Percentiles rank a stretch among this genome's conserved stretches.
phyloP scores from a whole-genome alignment of 2,113 vertebrate species.

The Pteruthius melanotis region DNA sequence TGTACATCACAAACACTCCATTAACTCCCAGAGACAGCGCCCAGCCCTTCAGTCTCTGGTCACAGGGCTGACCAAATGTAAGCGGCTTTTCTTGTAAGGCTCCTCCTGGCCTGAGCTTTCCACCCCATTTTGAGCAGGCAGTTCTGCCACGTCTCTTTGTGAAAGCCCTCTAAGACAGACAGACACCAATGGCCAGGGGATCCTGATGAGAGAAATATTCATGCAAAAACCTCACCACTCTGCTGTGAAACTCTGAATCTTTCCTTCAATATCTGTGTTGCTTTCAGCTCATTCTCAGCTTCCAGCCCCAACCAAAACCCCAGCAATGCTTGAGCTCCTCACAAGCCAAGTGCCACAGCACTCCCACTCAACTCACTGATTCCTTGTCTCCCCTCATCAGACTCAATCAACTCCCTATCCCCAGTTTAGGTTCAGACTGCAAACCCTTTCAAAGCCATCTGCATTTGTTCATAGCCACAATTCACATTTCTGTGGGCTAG shows the following conservation, averaged over 20 bases:
- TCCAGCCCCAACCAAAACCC: not conserved
- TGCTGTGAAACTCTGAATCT: not conserved
- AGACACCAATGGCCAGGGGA: accelerated
- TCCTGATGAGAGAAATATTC: not conserved
- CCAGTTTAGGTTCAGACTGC: not conserved
- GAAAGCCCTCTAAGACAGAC: not conserved
- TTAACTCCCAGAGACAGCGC: not conserved
- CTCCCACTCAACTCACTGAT: not conserved
- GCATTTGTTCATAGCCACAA: not conserved
- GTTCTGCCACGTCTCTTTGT: accelerated
- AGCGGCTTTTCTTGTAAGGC: not conserved
- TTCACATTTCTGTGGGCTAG: not conserved
- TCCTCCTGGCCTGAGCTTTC: not conserved
- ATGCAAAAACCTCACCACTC: not conserved
- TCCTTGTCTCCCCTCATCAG: not conserved
- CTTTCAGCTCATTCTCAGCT: not conserved
- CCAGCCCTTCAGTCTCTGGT: not conserved
- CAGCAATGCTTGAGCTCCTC: not conserved
- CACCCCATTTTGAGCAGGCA: not conserved
- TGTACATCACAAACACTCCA: not conserved
- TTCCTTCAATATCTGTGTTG: not conserved
- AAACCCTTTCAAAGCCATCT: not conserved
- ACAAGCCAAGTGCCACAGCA: not conserved
- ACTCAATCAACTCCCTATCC: accelerated
- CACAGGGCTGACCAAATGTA: not conserved